Evolutionary conservation across 2,797 vertebrate species (phyloP), one percentile per base, ranked within the genome.

Genomic region (Acanthurus lineatus): DNA sequence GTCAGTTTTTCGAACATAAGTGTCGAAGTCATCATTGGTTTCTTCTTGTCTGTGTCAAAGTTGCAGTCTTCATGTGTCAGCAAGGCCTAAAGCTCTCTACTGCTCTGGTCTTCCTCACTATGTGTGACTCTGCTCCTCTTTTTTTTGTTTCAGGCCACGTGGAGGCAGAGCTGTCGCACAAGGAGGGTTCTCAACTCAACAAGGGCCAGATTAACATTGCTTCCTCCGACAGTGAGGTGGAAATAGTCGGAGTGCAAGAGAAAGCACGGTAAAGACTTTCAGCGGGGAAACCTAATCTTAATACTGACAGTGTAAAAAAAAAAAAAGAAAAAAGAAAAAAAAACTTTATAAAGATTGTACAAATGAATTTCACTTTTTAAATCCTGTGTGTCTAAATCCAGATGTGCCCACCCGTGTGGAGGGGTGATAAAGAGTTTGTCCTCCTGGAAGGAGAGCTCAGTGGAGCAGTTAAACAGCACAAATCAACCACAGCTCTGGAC

Each of bases 381-480:
- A 25, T 25, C 32, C 20, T 79, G 38, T 61, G 25, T 86, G 14
- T 82, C 40, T 53, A 45, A 62, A 82, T 70, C 79, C 92, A 97
- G 97, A 92, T 96, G 96, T 54, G 93, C 95, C 84, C 96, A 97
- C 92, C 98, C 97, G n/a, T 91, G 96, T 52, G 97, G 97, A 81
- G 98, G 98, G 3, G 98, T 99, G 86, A 99, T 99, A 88, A 98
- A 99, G 92, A 97, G 96, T 14, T 95, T 99, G 73, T 97, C 97
- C 82, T 96, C 97, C 19, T 99, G 97, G 96, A 99, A 97, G 90
- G 96, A 95, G 0, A 95, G 92, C 67, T 91, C 96, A 0, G 88
- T 95, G 86, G 92, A 96, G 9, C 95, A 94, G 76, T 96, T 95
- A 32, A 93, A 95, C 47, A 96, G 90, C 91, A 77, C 93, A 86